Conservation (phyloP, 2,113 vertebrate genomes). For the Thalassoma bifasciatum region DNA sequence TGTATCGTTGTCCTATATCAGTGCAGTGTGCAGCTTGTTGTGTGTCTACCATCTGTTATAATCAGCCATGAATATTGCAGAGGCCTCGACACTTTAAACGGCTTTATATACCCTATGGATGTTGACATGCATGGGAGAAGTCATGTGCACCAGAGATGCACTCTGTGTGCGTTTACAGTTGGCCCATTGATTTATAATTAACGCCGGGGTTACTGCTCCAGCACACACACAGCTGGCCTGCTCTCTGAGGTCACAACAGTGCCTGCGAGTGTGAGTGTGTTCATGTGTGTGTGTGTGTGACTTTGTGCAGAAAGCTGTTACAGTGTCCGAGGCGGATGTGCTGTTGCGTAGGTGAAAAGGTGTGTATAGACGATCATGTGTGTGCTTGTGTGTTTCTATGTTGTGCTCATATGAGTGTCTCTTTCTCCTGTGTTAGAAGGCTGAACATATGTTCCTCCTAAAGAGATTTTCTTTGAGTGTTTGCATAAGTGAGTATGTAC, state of each 20-base stretch:
- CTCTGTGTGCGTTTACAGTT: constrained; percentile 76
- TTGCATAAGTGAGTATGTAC: constrained; percentile 27
- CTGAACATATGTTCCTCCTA: constrained; percentile 25
- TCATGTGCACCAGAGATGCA: constrained; percentile 71
- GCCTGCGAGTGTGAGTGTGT: constrained; percentile 27
- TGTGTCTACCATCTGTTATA: constrained; percentile 74
- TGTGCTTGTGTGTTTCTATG: constrained; percentile 1
- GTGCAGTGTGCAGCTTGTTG: constrained; percentile 36
- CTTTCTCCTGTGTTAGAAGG: neutral
- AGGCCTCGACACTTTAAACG: constrained; percentile 66
- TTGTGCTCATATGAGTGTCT: neutral
- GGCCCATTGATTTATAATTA: constrained; percentile 82
- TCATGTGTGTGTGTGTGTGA: constrained; percentile 22
- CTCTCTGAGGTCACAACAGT: constrained; percentile 70
- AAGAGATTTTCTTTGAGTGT: constrained; percentile 34
- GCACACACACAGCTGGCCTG: constrained; percentile 77
- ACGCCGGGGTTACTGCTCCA: constrained; percentile 71
- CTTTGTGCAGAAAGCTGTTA: constrained; percentile 42
- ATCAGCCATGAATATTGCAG: constrained; percentile 76
- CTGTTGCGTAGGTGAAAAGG: constrained; percentile 6
- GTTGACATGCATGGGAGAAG: constrained; percentile 74
- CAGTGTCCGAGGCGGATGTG: constrained; percentile 41
- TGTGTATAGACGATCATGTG: neutral
- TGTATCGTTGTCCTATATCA: constrained; percentile 69
- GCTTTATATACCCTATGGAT: constrained; percentile 69